Percentiles rank a stretch among this genome's conserved stretches.
Evolutionary conservation across 64 coral and sea anemone genomes (phyloP).

Genomic region (Stylophora pistillata): DNA sequence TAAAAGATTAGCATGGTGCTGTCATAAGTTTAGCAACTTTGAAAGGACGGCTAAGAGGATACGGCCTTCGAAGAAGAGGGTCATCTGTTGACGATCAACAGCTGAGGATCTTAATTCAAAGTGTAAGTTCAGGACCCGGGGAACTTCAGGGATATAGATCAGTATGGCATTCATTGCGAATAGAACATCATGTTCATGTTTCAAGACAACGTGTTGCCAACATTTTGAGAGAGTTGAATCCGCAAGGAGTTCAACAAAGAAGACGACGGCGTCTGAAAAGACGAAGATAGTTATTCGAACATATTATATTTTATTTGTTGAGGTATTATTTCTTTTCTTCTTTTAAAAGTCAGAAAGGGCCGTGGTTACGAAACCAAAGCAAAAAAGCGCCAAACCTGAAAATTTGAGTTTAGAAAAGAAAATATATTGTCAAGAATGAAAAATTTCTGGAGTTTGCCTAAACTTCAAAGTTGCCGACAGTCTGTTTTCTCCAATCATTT

Average conservation of each 20-base stretch:
- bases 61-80: conserved; percentile 19
- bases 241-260: conserved; percentile 47
- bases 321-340: too few relatives aligned
- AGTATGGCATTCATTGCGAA: conserved; percentile 21
- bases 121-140: not conserved
- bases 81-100: not conserved
- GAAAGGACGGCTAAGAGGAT: conserved; percentile 14
- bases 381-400: too few relatives aligned
- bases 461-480: too few relatives aligned
- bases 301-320: too few relatives aligned
- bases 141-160: not conserved
- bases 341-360: too few relatives aligned
- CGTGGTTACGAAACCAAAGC: too few relatives aligned
- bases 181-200: conserved; percentile 42
- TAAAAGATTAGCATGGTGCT: too few relatives aligned
- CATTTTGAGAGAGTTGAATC: conserved; percentile 34
- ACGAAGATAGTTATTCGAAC: conserved; percentile 6
- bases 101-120: not conserved
- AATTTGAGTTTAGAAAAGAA: too few relatives aligned
- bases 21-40: conserved; percentile 15
- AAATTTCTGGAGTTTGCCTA: too few relatives aligned
- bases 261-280: conserved; percentile 36
- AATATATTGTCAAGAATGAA: too few relatives aligned
- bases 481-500: too few relatives aligned
- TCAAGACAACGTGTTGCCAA: conserved; percentile 37